Conservation (phyloP, 2,888 invertebrate genomes). For the Hypselothyrea guttata region DNA sequence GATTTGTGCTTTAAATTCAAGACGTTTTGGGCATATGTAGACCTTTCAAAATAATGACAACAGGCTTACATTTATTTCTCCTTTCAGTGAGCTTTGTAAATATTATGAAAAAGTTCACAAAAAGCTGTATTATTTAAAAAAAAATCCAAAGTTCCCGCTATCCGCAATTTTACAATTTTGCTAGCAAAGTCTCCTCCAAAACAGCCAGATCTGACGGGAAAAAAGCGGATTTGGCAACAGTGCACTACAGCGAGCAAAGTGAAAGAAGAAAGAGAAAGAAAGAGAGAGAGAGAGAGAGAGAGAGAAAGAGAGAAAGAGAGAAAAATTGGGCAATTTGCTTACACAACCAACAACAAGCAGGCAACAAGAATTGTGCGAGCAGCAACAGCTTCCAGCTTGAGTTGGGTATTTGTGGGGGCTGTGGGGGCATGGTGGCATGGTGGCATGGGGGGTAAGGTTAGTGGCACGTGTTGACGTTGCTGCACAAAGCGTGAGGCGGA, state of each 20-base stretch:
- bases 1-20: too few species aligned
- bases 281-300: constrained; percentile 10
- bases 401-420: constrained; percentile 36
- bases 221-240: too few species aligned
- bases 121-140: too few species aligned
- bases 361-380: constrained; percentile 30
- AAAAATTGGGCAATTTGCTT: constrained; percentile 74
- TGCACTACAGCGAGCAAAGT: constrained; percentile 3
- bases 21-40: too few species aligned
- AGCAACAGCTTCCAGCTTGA: constrained; percentile 25
- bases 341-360: constrained; percentile 54
- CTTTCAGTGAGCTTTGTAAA: too few species aligned
- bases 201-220: too few species aligned
- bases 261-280: constrained; percentile 20
- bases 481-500: constrained; percentile 21
- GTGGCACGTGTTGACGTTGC: constrained; percentile 52
- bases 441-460: constrained; percentile 44
- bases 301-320: constrained; percentile 1
- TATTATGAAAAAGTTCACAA: too few species aligned
- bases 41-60: too few species aligned
- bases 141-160: too few species aligned
- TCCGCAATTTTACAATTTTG: too few species aligned
- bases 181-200: too few species aligned
- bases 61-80: too few species aligned
- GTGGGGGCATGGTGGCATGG: constrained; percentile 25